A percentile compares a stretch with the other conserved stretches of the same genome.
These are phyloP conservation scores for Conops quadrifasciatus DNA, from an alignment of 2,888 invertebrate genomes.

Conservation along the genomic window DNA sequence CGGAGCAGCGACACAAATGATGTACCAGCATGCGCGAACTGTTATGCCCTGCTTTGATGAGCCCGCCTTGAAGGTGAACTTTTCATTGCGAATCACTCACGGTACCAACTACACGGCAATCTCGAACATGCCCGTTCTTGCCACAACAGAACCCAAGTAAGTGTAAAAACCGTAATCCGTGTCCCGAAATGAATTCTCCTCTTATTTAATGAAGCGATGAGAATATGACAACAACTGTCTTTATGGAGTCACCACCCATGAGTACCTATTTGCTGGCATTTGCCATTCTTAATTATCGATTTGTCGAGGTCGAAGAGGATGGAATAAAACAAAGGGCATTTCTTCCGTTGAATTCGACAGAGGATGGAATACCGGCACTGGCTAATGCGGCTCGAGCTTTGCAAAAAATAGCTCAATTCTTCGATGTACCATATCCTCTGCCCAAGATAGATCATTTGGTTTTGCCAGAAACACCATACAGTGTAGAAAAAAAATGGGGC, in stretches of 20 bases:
- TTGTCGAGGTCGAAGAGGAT: constrained; percentile 50
- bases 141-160: constrained; percentile 20
- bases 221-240: constrained; percentile 52
- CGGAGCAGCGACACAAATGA: constrained; percentile 74
- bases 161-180: neutral
- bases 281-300: constrained; percentile 71
- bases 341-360: constrained; percentile 38
- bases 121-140: constrained; percentile 60
- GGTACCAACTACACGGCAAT: constrained; percentile 61
- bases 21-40: constrained; percentile 72
- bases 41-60: constrained; percentile 84
- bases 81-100: constrained; percentile 72
- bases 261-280: constrained; percentile 82
- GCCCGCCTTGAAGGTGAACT: constrained; percentile 74
- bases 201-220: neutral
- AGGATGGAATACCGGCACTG: constrained; percentile 31
- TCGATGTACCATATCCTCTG: constrained; percentile 75
- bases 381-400: constrained; percentile 39
- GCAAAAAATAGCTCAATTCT: constrained; percentile 68
- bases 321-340: constrained; percentile 50
- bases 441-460: constrained; percentile 86
- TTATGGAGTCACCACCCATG: constrained; percentile 70
- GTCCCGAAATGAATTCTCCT: too few relatives aligned
- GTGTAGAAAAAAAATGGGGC: constrained; percentile 94
- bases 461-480: constrained; percentile 79